A percentile compares a stretch with the other conserved stretches of the same genome.
These are phyloP conservation scores for Pemphredon lugubris DNA, from an alignment of 2,888 invertebrate genomes.

Conservation along the genomic window DNA sequence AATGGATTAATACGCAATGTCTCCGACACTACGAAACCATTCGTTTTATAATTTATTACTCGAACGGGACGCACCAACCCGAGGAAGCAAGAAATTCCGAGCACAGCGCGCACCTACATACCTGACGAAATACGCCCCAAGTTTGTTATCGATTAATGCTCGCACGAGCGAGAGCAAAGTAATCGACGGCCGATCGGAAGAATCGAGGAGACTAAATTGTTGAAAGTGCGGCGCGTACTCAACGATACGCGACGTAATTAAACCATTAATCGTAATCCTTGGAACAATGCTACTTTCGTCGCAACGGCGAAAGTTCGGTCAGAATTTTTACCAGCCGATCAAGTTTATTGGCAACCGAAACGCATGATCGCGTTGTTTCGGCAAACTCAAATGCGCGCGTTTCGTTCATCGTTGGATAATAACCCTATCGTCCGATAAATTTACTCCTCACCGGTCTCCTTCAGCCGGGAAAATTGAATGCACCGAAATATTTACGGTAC, in stretches of 20 bases:
- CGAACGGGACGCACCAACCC: slow-evolving; percentile 1
- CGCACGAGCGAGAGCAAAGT: no score
- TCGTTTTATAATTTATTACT: slow-evolving; percentile 52
- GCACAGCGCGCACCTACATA: no score
- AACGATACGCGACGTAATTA: not conserved
- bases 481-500: slow-evolving; percentile 35
- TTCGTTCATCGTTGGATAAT: slow-evolving; percentile 23
- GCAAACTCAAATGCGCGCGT: no score
- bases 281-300: no score
- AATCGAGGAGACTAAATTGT: no score
- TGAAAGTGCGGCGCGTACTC: not conserved
- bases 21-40: slow-evolving; percentile 41
- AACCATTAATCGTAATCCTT: no score
- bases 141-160: no score
- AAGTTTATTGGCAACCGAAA: no score
- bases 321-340: no score
- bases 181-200: no score
- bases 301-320: no score
- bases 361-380: no score
- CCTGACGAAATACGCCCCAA: not conserved
- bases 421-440: slow-evolving; percentile 25
- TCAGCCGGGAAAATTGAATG: slow-evolving; percentile 15
- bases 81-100: not conserved
- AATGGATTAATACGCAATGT: slow-evolving; percentile 48
- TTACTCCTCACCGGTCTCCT: slow-evolving; percentile 2